Conservation (phyloP, 2,888 invertebrate genomes). For the Eupeodes latifasciatus region DNA sequence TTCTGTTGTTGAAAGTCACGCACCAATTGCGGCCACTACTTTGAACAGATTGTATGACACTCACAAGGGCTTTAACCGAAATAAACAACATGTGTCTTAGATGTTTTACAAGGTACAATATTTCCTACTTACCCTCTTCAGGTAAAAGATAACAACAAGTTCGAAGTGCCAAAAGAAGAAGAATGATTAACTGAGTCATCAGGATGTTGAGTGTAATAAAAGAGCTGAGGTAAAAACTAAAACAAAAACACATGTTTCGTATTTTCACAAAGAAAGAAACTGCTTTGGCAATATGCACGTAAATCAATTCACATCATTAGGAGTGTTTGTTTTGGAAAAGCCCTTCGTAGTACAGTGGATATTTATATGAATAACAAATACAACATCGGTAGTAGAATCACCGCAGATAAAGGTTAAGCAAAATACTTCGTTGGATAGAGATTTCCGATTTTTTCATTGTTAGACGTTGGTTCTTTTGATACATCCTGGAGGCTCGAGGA, state of each 20-base stretch:
- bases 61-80: constrained; percentile 37
- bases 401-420: too few species aligned
- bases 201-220: constrained; percentile 16
- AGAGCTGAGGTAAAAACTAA: not conserved
- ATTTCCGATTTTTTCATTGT: too few species aligned
- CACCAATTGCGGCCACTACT: constrained; percentile 39
- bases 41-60: constrained; percentile 11
- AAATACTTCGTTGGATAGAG: too few species aligned
- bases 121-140: constrained; percentile 21
- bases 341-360: too few species aligned
- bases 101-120: not conserved
- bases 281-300: not conserved
- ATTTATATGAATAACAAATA: too few species aligned
- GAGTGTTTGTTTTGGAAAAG: too few species aligned
- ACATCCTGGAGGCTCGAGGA: too few species aligned
- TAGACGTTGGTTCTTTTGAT: too few species aligned
- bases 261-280: not conserved
- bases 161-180: constrained; percentile 9
- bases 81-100: constrained; percentile 32
- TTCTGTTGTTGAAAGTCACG: constrained; percentile 54
- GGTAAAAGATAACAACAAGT: constrained; percentile 24
- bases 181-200: constrained; percentile 43
- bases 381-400: too few species aligned
- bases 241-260: constrained; percentile 4
- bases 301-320: too few species aligned